Conservation (phyloP, 30 jellyfish, hydroid and myxozoan genomes). For the Hydractinia symbiolongicarpus region DNA sequence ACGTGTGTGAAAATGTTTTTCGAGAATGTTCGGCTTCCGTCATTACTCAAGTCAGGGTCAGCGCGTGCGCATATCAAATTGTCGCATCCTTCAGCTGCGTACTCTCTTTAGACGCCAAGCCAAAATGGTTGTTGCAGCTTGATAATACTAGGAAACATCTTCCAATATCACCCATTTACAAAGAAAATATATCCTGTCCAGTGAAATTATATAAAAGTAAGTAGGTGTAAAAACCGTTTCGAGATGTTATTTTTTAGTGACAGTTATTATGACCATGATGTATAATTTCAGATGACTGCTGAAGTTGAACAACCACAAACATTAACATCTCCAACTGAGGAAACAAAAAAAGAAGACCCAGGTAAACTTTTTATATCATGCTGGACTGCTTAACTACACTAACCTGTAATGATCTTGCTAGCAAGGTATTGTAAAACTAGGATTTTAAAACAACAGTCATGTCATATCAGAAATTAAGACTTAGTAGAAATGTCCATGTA, state of each 20-base stretch:
- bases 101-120: slow-evolving; percentile 32
- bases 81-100: no score
- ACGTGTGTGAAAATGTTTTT: no score
- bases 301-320: slow-evolving; percentile 64
- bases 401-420: no score
- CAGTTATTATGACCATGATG: neutral
- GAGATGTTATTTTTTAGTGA: neutral
- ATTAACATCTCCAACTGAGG: slow-evolving; percentile 17
- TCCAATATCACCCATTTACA: slow-evolving; percentile 1
- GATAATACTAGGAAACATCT: neutral
- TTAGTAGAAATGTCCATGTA: neutral
- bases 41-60: no score
- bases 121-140: slow-evolving; percentile 36
- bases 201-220: neutral
- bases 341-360: slow-evolving; percentile 50
- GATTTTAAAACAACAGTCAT: neutral
- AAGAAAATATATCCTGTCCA: neutral
- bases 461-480: neutral
- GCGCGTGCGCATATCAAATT: no score
- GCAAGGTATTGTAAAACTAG: neutral
- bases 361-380: slow-evolving; percentile 11
- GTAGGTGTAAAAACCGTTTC: neutral
- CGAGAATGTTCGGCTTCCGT: no score
- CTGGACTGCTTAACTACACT: no score
- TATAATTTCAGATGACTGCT: slow-evolving; percentile 59